Base-by-base conservation (phyloP, 2,113 vertebrate species). In the Mus pahari region DNA sequence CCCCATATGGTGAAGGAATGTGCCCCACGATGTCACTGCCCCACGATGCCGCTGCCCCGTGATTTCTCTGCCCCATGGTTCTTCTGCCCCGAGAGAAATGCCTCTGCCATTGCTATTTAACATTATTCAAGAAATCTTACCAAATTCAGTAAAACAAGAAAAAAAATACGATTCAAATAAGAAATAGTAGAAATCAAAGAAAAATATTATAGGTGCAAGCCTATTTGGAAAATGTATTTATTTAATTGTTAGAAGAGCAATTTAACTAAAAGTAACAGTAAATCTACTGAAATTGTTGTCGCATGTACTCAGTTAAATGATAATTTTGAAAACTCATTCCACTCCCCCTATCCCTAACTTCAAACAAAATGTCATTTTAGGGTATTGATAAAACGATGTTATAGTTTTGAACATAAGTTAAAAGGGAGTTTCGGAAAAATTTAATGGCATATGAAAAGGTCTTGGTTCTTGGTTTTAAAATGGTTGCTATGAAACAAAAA, bases 351-450 rank as follows among this genome's bases (percentile, higher is more conserved):
- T 31, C 20, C n/a, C 6, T 48, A 92, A 70, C 70, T 94, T 82
- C n/a, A 28, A 89, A 89, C 48, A 95, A 94, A 96, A 91, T 78
- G 45, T n/a, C 68, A 83, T 81, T 86, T 82, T 58, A 60, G 14
- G 11, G 8, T 93, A 91, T 28, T 74, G 11, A 88, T 87, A 71
- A 95, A 89, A 89, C 75, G 31, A 88, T 50, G 68, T 36, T 22
- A 74, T 62, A 36, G 7, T 83, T 31, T 91, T 79, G 45, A 89
- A 96, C 79, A 81, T 58, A 83, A 90, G 90, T 36, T 86, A 26
- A 86, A 86, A 89, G 14, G 24, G 90, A n/a, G n/a, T 42, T 74
- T 7, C 73, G 73, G 28, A 86, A 64, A 36, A 86, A 62, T 86
- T 77, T 53, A 89, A 91, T 55, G 66, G 74, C 11, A 8, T 66